These are phyloP conservation scores for Troides aeacus DNA, from an alignment of 2,888 invertebrate species.

Conservation along the genomic window DNA sequence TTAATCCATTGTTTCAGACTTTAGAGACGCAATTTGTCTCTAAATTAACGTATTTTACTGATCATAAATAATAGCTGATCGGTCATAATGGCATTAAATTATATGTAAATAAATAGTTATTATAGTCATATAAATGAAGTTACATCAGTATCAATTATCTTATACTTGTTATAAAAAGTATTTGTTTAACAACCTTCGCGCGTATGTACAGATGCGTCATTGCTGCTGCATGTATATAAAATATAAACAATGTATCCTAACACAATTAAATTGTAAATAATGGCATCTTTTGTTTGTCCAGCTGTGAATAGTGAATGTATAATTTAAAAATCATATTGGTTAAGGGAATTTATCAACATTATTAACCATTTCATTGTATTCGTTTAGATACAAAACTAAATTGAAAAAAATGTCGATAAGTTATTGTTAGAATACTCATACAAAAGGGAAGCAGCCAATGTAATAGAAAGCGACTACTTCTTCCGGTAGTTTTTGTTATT, in stretches of 20 bases:
- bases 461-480: conserved; percentile 20
- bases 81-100: neutral
- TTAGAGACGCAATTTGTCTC: neutral
- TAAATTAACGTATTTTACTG: neutral
- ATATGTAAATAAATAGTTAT: neutral
- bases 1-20: too few species aligned
- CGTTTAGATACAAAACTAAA: neutral
- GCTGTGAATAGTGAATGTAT: neutral
- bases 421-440: neutral
- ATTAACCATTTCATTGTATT: neutral
- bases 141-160: neutral
- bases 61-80: neutral
- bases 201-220: neutral
- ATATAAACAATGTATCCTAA: neutral
- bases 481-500: conserved; percentile 23
- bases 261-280: neutral
- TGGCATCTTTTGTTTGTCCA: neutral
- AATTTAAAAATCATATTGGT: neutral
- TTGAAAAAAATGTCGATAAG: neutral
- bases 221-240: neutral
- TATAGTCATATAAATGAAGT: neutral
- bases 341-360: neutral
- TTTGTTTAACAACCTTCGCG: neutral
- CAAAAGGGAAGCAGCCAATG: conserved; percentile 9
- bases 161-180: neutral